Evolutionary conservation across 1,140 invertebrate genomes (phyloP).

Genomic region (Drosophila truncata): DNA sequence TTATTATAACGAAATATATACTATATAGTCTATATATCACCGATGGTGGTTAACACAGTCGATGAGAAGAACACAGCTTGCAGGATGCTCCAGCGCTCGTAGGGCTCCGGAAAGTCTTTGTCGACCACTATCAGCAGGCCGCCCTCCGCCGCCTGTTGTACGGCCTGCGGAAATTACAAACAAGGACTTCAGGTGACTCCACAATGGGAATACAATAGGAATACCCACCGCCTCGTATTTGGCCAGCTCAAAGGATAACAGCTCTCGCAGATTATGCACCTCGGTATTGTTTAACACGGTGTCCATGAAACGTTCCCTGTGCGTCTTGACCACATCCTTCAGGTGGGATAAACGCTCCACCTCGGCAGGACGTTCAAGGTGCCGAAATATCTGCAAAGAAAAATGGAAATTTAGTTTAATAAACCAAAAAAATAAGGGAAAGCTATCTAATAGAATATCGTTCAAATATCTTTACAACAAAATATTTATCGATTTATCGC

Average conservation of each 20-base stretch:
- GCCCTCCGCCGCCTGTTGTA: constrained; percentile 88
- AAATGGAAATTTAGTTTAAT: too few relatives aligned
- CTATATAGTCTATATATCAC: constrained; percentile 83
- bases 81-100: constrained; percentile 91
- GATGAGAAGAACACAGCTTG: constrained; percentile 94
- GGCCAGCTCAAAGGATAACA: constrained; percentile 87
- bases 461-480: too few relatives aligned
- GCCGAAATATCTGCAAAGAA: constrained; percentile 88
- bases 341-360: constrained; percentile 87
- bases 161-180: constrained; percentile 79
- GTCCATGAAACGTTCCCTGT: constrained; percentile 86
- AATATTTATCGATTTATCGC: too few relatives aligned
- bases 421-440: background rate
- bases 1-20: background rate
- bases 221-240: constrained; percentile 87
- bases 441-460: too few relatives aligned
- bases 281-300: constrained; percentile 88
- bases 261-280: constrained; percentile 86
- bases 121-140: constrained; percentile 87
- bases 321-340: constrained; percentile 86
- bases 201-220: background rate
- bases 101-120: constrained; percentile 86
- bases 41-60: constrained; percentile 94
- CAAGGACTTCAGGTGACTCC: background rate
- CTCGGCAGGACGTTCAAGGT: constrained; percentile 91